phyloP scores from a whole-genome alignment of 2,888 invertebrate genomes.

The Pecten maximus region DNA sequence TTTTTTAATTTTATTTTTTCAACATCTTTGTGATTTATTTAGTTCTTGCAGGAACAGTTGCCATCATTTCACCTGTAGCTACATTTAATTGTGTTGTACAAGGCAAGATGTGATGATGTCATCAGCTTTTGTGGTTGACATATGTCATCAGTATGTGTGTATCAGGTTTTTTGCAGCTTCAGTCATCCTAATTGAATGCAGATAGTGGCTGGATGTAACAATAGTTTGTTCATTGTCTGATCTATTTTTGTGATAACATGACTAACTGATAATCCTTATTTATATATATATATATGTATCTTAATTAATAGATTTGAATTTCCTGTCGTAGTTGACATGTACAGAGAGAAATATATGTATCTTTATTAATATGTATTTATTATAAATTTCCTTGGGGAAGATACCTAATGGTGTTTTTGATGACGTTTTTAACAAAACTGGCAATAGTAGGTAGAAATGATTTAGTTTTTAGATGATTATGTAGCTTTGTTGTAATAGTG shows the following conservation, averaged over 20 bases:
- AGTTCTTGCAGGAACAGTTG: not conserved
- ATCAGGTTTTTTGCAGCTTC: not conserved
- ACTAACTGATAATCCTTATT: not conserved
- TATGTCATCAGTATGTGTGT: slow-evolving; percentile 29
- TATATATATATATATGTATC: too few relatives aligned
- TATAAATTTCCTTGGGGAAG: too few relatives aligned
- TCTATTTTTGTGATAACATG: not conserved
- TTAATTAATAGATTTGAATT: too few relatives aligned
- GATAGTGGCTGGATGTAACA: not conserved
- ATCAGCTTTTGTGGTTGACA: slow-evolving; percentile 28
- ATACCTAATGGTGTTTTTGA: too few relatives aligned
- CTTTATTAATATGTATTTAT: too few relatives aligned
- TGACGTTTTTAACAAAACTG: too few relatives aligned
- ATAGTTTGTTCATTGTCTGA: not conserved
- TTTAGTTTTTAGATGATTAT: too few relatives aligned
- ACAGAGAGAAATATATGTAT: too few relatives aligned
- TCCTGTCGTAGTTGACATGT: too few relatives aligned
- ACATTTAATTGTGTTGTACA: not conserved
- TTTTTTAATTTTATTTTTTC: not conserved
- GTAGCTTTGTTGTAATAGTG: too few relatives aligned
- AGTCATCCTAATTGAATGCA: not conserved
- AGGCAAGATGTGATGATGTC: slow-evolving; percentile 10
- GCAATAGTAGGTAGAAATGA: too few relatives aligned
- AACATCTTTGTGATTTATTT: not conserved
- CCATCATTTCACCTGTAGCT: not conserved